Conservation (phyloP, 2,113 vertebrate species). For the Apeltes quadracus region DNA sequence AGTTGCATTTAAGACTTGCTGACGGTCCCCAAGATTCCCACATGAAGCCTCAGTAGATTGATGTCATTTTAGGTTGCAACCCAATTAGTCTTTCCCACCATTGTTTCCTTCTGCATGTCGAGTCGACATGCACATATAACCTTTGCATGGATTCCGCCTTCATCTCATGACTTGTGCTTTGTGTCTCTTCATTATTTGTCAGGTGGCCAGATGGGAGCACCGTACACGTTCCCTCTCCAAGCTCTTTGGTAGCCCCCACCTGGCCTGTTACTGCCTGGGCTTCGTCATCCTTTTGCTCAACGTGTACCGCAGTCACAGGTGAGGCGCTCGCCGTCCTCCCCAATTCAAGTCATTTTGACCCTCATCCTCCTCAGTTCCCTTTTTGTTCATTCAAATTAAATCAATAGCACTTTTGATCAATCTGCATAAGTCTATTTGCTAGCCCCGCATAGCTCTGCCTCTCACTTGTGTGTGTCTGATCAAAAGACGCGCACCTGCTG, state of each 20-base stretch:
- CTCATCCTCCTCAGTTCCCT: neutral
- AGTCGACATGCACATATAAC: no score
- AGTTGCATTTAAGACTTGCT: neutral
- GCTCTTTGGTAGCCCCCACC: constrained; percentile 81
- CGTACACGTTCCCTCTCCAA: constrained; percentile 80
- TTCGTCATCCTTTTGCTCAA: constrained; percentile 86
- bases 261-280: constrained; percentile 88
- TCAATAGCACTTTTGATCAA: neutral
- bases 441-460: no score
- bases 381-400: neutral
- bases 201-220: constrained; percentile 95
- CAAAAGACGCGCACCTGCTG: no score
- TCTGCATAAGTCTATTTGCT: no score
- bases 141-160: neutral
- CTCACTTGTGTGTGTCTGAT: no score
- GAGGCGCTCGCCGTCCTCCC: constrained; percentile 39
- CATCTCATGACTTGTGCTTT: neutral
- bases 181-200: constrained; percentile 5
- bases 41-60: neutral
- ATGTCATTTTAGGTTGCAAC: neutral
- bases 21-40: neutral
- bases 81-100: neutral
- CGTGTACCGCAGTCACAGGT: constrained; percentile 90
- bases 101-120: neutral
- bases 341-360: neutral